Evolutionary conservation across 64 coral and sea anemone species (phyloP).

Genomic region (Platygyra sinensis): DNA sequence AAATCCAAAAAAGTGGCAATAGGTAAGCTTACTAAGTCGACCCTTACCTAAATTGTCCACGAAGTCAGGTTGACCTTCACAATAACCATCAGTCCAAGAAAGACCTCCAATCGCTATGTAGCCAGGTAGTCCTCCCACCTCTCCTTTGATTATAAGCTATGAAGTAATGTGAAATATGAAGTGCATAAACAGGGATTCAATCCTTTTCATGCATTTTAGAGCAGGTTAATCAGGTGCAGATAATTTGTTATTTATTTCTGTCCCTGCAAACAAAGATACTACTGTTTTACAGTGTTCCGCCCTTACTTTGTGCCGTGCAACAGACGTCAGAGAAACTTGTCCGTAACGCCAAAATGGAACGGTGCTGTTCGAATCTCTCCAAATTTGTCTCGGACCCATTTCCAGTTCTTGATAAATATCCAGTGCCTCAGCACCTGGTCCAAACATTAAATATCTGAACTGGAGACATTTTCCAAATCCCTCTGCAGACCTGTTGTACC

Average conservation of each 20-base stretch:
- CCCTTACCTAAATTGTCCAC: slow-evolving; percentile 1
- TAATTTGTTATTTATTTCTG: no score
- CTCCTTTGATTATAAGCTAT: slow-evolving; percentile 18
- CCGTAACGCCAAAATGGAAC: slow-evolving; percentile 31
- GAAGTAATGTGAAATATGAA: background rate
- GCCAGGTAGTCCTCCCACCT: background rate
- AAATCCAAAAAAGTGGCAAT: no score
- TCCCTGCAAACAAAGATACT: no score
- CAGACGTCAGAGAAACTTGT: slow-evolving; percentile 36
- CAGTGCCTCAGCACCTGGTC: background rate
- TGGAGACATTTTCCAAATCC: slow-evolving; percentile 33
- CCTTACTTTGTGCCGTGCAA: slow-evolving; percentile 24
- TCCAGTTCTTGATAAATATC: slow-evolving; percentile 25
- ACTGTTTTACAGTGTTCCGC: no score
- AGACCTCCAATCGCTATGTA: slow-evolving; percentile 44
- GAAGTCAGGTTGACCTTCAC: background rate
- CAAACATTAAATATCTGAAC: slow-evolving; percentile 37
- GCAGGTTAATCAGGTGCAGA: no score
- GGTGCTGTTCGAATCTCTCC: slow-evolving; percentile 33
- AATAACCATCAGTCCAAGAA: slow-evolving; percentile 26
- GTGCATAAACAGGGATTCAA: background rate
- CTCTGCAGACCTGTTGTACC: slow-evolving; percentile 28
- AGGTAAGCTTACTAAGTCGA: no score
- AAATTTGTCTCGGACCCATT: background rate
- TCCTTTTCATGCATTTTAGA: no score